Evolutionary conservation across 2,888 invertebrate genomes (phyloP), one percentile per base, ranked within the genome.

Genomic region (Parelbella ahira): DNA sequence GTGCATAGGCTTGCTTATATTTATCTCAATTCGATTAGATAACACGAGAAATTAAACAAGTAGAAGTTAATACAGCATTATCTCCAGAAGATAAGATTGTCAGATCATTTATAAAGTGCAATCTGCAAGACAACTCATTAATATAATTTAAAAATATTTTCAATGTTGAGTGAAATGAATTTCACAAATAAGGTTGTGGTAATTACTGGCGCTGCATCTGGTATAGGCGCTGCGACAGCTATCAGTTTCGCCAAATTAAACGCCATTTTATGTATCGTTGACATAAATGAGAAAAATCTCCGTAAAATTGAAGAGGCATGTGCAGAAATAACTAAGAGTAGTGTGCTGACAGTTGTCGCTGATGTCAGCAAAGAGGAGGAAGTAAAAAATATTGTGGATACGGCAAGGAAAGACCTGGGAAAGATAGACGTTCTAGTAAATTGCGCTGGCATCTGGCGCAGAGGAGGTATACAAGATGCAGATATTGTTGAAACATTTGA

Each of bases 181-280:
- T 70, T 68, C 32, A 38, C 54, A 23, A 63, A 63, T 46, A 65
- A 70, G 60, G 58, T 68, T 2, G 60, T 69, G 2, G 28, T 67
- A 28, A 45, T 71, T 32, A 68, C 73, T 2, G 65, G 70, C 20
- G 68, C 1, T 90, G 90, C 59, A 90, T 90, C 12, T 91, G 53
- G 92, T 1, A 91, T 92, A 44, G 92, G 92, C 1, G 88, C 89
- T 1, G 90, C 88, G 1, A 86, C 90, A 0, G 91, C 91, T 0
- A 47, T 89, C 0, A 79, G 89, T 42, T 90, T 92, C 51, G 84
- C 90, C 0, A 80, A 82, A 53, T 67, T 88, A 13, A 91, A 90
- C n/a, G 91, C 90, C 2, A 68, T 60, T 18, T 56, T 92, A 6
- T 79, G 88, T 18, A 90, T 84, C 68, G 90, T 76, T 72, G 93